Evolutionary conservation across 2,888 invertebrate species (phyloP).

Genomic region (Drosophila dives): DNA sequence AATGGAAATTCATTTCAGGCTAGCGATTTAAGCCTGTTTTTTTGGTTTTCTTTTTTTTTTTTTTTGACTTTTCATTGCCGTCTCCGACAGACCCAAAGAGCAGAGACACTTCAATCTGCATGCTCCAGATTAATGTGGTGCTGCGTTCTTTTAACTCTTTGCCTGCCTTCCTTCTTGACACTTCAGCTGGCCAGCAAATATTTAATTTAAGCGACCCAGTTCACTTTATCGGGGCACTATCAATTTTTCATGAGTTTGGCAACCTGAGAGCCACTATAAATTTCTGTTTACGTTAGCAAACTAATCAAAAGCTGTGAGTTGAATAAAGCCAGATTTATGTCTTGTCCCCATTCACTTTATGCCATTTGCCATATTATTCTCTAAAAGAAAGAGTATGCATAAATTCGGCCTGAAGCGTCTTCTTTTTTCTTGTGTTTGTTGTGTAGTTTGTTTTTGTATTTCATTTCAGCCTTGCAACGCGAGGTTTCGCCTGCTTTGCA

Average conservation of each 20-base stretch:
- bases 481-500: conserved; percentile 37
- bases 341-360: not conserved
- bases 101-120: conserved; percentile 74
- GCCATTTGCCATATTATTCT: not conserved
- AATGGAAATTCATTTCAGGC: conserved; percentile 21
- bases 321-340: not conserved
- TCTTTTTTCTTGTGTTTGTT: conserved; percentile 42
- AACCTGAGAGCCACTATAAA: not conserved
- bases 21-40: conserved; percentile 17
- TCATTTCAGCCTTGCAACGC: conserved; percentile 18
- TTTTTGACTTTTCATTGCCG: conserved; percentile 9
- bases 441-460: conserved; percentile 39
- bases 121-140: conserved; percentile 74
- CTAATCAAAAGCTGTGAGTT: not conserved
- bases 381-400: conserved; percentile 9
- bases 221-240: conserved; percentile 22
- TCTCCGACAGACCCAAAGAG: conserved; percentile 17
- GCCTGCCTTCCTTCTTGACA: conserved; percentile 43
- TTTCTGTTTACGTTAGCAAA: not conserved
- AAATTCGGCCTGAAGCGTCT: not conserved
- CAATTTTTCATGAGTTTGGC: conserved; percentile 18
- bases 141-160: conserved; percentile 58
- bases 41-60: not conserved
- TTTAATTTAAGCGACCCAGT: conserved; percentile 63
- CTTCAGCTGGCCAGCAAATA: conserved; percentile 55